Base-by-base conservation (phyloP, 1,140 invertebrate genomes). In the Drosophila ohnishii region DNA sequence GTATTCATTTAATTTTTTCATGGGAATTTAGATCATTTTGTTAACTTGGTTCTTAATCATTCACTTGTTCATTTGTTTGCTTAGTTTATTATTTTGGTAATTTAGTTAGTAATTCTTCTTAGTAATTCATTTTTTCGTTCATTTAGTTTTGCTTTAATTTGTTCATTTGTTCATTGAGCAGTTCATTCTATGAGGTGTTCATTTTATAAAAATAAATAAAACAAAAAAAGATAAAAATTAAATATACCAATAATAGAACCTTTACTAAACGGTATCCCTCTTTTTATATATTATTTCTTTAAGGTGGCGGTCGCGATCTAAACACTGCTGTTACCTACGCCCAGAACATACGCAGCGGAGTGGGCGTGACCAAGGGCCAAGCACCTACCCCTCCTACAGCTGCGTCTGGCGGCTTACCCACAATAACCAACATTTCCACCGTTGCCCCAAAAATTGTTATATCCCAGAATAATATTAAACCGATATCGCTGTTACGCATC, bases 281-380 rank as follows among this genome's bases (percentile, higher is more conserved):
- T 6, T 11, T 47, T 75, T 11, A 0, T 22, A 1, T 10, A 10
- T 6, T n/a, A 37, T n/a, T 10, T 10, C 1, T 37, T 88, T 80
- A 65, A 96, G 96, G 96, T 80, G 96, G 96, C 9, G 96, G 96
- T 14, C 96, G 96, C 88, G 95, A 96, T 90, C 92, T 97, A 74
- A 95, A 95, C 5, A 95, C 95, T 16, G 95, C 95, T 2, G 95
- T 94, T 13, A 93, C 94, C 19, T 93, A 96, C 76, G 92, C 91
- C 11, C 91, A 93, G 73, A 93, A 93, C 63, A 88, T 88, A 35
- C 77, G 84, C 14, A 84, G 84, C 47, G 76, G 80, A 37, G 84
- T 73, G 70, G 77, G 73, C 44, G 66, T 83, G 16, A 39, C 73
- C 16, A 76, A 76, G 28, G 40, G 19, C n/a, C 51, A 37, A 0